These are phyloP conservation scores for Xestoiulus laeticollis DNA, from an alignment of 2,888 invertebrate species.

Conservation along the genomic window DNA sequence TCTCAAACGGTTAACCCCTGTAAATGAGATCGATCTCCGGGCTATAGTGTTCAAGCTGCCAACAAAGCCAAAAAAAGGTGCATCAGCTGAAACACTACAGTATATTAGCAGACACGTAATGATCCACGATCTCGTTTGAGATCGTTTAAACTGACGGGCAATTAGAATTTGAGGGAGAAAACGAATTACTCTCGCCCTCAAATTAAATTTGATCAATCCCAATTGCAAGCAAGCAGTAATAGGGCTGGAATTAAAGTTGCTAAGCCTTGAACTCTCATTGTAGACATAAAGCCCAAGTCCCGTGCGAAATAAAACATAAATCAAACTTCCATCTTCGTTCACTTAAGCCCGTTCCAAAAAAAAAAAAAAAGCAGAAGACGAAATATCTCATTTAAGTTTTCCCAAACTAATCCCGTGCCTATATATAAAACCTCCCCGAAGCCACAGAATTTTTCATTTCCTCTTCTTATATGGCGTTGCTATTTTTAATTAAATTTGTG, in stretches of 20 bases:
- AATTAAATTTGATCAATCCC: constrained; percentile 23
- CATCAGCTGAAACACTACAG: neutral
- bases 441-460: constrained; percentile 36
- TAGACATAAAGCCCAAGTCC: neutral
- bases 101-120: neutral
- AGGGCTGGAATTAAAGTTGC: neutral
- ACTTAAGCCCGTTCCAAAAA: neutral
- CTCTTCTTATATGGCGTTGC: constrained; percentile 32
- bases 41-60: neutral
- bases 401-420: neutral
- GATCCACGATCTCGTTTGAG: neutral
- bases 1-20: neutral
- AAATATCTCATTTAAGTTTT: constrained; percentile 41
- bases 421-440: constrained; percentile 7
- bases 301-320: neutral
- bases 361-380: neutral
- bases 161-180: neutral
- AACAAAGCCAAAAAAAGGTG: neutral
- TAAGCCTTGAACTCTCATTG: neutral
- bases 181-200: neutral
- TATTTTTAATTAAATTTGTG: constrained; percentile 40
- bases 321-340: constrained; percentile 21
- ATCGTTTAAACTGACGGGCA: constrained; percentile 10
- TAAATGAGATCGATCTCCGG: neutral
- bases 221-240: neutral